Percentiles rank a stretch among this genome's conserved stretches.
phyloP scores from a whole-genome alignment of 1,140 invertebrate genomes.

The Glossosoma conforme region DNA sequence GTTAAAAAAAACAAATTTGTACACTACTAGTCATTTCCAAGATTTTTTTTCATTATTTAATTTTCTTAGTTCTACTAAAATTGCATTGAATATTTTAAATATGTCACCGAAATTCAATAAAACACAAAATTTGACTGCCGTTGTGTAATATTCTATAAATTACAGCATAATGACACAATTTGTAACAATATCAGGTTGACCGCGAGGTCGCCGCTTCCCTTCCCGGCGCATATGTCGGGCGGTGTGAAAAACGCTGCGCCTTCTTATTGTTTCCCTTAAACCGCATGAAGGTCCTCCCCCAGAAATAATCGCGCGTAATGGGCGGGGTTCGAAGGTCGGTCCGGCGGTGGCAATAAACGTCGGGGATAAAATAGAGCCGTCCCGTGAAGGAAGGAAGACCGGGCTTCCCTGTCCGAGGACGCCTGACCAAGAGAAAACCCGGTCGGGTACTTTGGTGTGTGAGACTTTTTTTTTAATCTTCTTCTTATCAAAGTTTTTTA shows the following conservation, averaged over 20 bases:
- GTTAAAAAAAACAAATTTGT: no score
- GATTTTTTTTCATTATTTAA: no score
- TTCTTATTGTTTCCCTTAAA: constrained; percentile 27
- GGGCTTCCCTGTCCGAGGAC: constrained; percentile 8
- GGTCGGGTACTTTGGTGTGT: background rate
- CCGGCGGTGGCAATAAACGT: constrained; percentile 26
- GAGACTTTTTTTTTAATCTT: no score
- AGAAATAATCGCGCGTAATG: constrained; percentile 23
- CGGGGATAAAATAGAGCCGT: constrained; percentile 24
- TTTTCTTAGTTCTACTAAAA: no score
- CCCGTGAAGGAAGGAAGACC: constrained; percentile 4
- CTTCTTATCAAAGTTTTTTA: no score
- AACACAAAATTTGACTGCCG: no score
- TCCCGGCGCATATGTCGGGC: background rate
- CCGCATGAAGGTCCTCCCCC: constrained; percentile 19
- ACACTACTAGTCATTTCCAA: no score
- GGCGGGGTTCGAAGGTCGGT: constrained; percentile 28
- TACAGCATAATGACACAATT: no score
- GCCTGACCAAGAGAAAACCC: background rate
- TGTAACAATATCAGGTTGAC: constrained; percentile 9
- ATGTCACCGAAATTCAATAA: no score
- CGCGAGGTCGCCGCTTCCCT: background rate
- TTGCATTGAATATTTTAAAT: no score
- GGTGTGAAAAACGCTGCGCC: no score
- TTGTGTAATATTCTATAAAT: no score